phyloP scores from a whole-genome alignment of 2,113 vertebrate species.

The Coracopsis vasa region DNA sequence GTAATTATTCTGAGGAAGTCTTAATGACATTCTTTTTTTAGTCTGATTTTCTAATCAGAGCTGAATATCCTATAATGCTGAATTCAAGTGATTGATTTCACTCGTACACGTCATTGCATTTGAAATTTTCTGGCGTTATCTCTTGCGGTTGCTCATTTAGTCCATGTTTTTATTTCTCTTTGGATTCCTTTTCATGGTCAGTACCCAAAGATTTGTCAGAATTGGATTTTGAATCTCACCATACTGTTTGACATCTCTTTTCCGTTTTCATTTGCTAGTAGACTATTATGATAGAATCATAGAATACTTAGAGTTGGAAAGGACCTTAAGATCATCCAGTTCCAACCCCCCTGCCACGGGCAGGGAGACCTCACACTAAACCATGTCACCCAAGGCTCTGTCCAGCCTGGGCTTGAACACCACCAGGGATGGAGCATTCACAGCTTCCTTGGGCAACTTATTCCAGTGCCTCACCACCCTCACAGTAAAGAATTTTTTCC shows the following conservation, averaged over 20 bases:
- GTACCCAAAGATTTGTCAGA: background rate
- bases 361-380: too few relatives aligned
- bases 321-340: too few relatives aligned
- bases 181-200: background rate
- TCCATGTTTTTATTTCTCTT: background rate
- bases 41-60: background rate
- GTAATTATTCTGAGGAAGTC: background rate
- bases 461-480: too few relatives aligned
- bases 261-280: background rate
- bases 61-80: background rate
- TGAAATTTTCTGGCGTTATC: background rate
- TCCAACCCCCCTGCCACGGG: too few relatives aligned
- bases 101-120: background rate
- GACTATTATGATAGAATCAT: background rate
- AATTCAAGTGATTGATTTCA: background rate
- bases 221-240: background rate
- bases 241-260: background rate
- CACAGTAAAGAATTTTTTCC: too few relatives aligned
- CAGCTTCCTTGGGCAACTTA: too few relatives aligned
- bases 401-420: too few relatives aligned
- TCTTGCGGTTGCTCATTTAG: background rate
- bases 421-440: too few relatives aligned
- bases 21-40: background rate
- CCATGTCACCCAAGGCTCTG: too few relatives aligned
- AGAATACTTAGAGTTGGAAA: too few relatives aligned